Percentiles rank a stretch among this genome's conserved stretches.
These are phyloP conservation scores for Chrysolina oricalcia DNA, from an alignment of 2,888 invertebrate genomes.

Conservation along the genomic window DNA sequence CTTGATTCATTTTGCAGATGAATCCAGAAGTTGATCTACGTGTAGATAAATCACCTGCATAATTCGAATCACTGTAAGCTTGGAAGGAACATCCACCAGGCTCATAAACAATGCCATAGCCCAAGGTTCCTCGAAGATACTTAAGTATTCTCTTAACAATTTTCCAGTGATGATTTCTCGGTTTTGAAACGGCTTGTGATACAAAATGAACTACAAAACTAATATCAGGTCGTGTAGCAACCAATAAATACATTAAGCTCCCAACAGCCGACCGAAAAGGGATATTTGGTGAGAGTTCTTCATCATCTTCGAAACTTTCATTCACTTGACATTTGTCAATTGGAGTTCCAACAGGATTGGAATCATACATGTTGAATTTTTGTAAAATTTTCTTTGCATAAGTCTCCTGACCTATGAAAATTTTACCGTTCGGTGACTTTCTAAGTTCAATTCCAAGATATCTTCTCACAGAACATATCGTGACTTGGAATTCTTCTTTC, in stretches of 20 bases:
- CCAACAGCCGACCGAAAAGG: conserved; percentile 5
- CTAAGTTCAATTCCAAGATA: conserved; percentile 9
- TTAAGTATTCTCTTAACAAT: conserved; percentile 4
- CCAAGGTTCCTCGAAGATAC: background rate
- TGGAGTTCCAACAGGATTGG: conserved; percentile 41
- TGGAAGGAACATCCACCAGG: background rate
- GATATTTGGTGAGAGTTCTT: background rate
- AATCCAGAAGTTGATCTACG: conserved; percentile 7
- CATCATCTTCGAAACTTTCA: background rate
- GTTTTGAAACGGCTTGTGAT: background rate
- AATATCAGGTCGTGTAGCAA: background rate
- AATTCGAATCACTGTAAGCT: conserved; percentile 11
- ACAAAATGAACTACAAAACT: conserved; percentile 5
- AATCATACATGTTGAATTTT: conserved; percentile 40
- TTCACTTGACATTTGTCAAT: conserved; percentile 32
- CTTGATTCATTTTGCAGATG: background rate
- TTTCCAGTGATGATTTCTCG: background rate
- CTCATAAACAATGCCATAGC: background rate
- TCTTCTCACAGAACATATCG: background rate
- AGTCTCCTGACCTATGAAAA: background rate
- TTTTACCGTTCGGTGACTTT: background rate
- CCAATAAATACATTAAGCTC: conserved; percentile 6
- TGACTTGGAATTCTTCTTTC: background rate
- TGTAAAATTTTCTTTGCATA: conserved; percentile 34
- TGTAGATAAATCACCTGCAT: background rate